phyloP scores from a whole-genome alignment of 2,888 invertebrate genomes.

The Alcis repandata region DNA sequence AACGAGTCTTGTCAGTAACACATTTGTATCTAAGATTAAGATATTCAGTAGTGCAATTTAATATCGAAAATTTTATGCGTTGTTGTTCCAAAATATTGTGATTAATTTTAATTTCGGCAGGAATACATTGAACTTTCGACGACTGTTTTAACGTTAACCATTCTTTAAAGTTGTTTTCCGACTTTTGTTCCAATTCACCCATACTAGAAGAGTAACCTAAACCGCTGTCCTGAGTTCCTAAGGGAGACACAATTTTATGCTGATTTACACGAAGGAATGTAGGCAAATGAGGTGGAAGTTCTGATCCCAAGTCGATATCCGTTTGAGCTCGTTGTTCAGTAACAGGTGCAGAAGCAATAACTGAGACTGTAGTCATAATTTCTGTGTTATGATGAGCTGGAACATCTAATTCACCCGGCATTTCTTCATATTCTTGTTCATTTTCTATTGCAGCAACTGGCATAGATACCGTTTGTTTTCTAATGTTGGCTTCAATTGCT shows the following conservation, averaged over 20 bases:
- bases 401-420: constrained; percentile 44
- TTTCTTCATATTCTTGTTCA: constrained; percentile 38
- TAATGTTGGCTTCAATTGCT: constrained; percentile 45
- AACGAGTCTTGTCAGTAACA: constrained; percentile 58
- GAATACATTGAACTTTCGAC: constrained; percentile 56
- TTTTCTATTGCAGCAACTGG: background rate
- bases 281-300: constrained; percentile 54
- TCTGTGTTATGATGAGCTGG: constrained; percentile 70
- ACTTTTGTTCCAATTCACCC: constrained; percentile 24
- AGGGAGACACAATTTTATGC: constrained; percentile 65
- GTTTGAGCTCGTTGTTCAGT: constrained; percentile 32
- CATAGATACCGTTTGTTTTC: constrained; percentile 37
- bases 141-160: constrained; percentile 53
- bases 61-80: constrained; percentile 62
- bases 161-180: constrained; percentile 46
- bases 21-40: constrained; percentile 64
- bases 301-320: constrained; percentile 46
- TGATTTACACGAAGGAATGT: constrained; percentile 60
- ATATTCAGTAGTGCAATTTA: constrained; percentile 62
- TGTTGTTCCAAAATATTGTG: constrained; percentile 57
- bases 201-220: constrained; percentile 46
- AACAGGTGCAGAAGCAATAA: constrained; percentile 1
- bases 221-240: constrained; percentile 51
- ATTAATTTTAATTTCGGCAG: constrained; percentile 58
- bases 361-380: constrained; percentile 44